phyloP scores from a whole-genome alignment of 2,888 invertebrate genomes.

The Clivina fossor region DNA sequence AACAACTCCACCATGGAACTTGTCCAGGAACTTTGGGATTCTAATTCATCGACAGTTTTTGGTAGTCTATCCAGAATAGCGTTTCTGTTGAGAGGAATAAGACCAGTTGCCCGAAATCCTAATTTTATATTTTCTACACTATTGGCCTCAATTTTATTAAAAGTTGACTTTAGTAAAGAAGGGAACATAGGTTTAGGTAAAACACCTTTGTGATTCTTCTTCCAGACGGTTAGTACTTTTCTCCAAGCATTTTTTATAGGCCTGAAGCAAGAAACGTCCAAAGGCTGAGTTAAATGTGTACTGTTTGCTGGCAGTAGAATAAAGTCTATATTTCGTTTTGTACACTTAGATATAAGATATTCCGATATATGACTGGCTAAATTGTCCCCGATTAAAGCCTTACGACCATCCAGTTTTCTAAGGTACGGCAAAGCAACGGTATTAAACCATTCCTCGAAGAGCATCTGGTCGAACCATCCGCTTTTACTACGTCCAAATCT shows the following conservation, averaged over 20 bases:
- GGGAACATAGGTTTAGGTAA: slow-evolving; percentile 21
- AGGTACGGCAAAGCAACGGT: slow-evolving; percentile 40
- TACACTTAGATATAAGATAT: slow-evolving; percentile 41
- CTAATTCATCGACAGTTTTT: neutral
- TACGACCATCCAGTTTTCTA: slow-evolving; percentile 38
- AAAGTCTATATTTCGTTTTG: slow-evolving; percentile 42
- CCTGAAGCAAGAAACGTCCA: slow-evolving; percentile 31
- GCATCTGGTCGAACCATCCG: too few species aligned
- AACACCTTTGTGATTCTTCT: slow-evolving; percentile 22
- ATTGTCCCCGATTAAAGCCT: slow-evolving; percentile 46
- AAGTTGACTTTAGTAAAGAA: slow-evolving; percentile 8
- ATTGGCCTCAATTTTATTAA: slow-evolving; percentile 11
- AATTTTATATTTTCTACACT: slow-evolving; percentile 8
- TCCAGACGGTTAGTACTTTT: slow-evolving; percentile 23
- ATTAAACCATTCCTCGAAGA: too few species aligned
- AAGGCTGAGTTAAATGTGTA: slow-evolving; percentile 42
- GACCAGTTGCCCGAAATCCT: slow-evolving; percentile 14
- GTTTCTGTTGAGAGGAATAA: slow-evolving; percentile 8
- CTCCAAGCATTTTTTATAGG: slow-evolving; percentile 40
- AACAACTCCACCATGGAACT: too few species aligned
- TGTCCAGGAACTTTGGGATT: neutral
- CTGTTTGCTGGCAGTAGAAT: slow-evolving; percentile 42
- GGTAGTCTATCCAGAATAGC: slow-evolving; percentile 6
- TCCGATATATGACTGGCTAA: slow-evolving; percentile 39
- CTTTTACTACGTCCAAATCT: too few species aligned